These are phyloP conservation scores for Zapornia atra DNA, from an alignment of 2,113 vertebrate species.

Conservation along the genomic window DNA sequence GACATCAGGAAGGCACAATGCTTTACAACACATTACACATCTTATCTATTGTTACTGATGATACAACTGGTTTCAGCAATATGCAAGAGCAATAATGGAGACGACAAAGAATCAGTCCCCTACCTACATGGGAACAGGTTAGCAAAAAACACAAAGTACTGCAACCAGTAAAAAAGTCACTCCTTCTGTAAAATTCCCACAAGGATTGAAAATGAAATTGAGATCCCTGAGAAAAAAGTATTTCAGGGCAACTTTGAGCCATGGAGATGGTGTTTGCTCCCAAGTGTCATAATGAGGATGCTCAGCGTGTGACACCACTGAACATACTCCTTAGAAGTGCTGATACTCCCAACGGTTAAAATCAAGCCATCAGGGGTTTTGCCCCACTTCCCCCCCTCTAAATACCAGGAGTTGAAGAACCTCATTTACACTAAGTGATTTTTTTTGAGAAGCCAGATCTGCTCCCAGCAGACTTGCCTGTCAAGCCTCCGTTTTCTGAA, in stretches of 20 bases:
- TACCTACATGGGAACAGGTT: neutral
- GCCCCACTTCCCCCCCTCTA: neutral
- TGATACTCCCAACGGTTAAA: neutral
- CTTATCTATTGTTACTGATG: neutral
- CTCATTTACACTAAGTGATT: neutral
- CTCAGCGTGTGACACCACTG: neutral
- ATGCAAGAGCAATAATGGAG: neutral
- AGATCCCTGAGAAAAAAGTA: neutral
- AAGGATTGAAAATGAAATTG: neutral
- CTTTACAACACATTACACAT: neutral
- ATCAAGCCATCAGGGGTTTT: neutral
- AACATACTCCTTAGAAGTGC: neutral
- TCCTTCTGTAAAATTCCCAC: neutral
- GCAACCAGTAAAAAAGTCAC: neutral
- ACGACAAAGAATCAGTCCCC: conserved; percentile 20
- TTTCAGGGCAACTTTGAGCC: neutral
- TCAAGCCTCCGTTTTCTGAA: neutral
- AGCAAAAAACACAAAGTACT: neutral
- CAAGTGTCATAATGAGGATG: neutral
- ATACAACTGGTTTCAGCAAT: neutral
- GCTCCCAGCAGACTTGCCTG: neutral
- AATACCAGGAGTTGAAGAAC: neutral
- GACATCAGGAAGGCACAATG: neutral
- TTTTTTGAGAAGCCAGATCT: neutral
- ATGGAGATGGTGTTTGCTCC: neutral